Evolutionary conservation across 2,888 invertebrate species (phyloP).

Genomic region (Agrochola circellaris): DNA sequence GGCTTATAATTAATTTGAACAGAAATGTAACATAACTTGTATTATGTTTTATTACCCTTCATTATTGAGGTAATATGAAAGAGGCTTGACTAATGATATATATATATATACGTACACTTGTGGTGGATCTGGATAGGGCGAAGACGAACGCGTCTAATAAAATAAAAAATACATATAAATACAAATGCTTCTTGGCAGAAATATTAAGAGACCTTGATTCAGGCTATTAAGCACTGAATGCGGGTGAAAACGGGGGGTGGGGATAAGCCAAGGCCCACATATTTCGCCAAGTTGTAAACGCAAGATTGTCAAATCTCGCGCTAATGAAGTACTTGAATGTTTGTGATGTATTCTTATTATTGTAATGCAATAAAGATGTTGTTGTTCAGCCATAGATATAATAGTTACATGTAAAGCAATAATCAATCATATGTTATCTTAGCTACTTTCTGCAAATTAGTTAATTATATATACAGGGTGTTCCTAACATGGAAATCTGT

Average conservation of each 20-base stretch:
- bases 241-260: background rate
- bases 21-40: conserved; percentile 22
- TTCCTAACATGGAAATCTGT: conserved; percentile 24
- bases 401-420: conserved; percentile 59
- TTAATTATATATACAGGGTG: conserved; percentile 34
- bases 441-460: conserved; percentile 38
- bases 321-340: conserved; percentile 48
- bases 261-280: background rate
- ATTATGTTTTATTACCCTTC: conserved; percentile 19
- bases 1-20: conserved; percentile 1
- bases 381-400: conserved; percentile 53
- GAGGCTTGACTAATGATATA: conserved; percentile 55
- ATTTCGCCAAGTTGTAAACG: conserved; percentile 24
- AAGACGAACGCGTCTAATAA: conserved; percentile 11
- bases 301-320: conserved; percentile 38
- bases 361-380: conserved; percentile 54
- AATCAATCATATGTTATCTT: conserved; percentile 38
- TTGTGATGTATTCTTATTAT: conserved; percentile 57
- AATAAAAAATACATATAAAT: conserved; percentile 26
- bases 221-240: background rate
- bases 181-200: conserved; percentile 14
- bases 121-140: conserved; percentile 10
- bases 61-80: conserved; percentile 24
- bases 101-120: conserved; percentile 50
- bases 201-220: background rate